Conservation (phyloP, 53 echinoderm and acorn worm genomes). For the Echinarachnius parma region DNA sequence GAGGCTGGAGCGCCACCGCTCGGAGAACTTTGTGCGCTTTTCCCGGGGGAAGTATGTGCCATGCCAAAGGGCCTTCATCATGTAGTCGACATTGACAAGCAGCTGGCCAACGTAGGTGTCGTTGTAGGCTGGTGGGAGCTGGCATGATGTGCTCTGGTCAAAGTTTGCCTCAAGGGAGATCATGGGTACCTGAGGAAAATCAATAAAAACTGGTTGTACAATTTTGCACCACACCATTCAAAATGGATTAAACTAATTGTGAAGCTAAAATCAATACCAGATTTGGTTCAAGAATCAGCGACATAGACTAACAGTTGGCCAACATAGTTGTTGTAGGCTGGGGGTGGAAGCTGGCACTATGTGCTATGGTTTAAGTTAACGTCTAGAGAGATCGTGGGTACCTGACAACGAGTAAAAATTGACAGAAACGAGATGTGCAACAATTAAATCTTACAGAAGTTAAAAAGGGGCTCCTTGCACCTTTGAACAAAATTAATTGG, state of each 20-base stretch:
- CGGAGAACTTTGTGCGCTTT: conserved; percentile 85
- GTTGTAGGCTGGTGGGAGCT: conserved; percentile 85
- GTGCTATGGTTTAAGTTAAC: conserved; percentile 87
- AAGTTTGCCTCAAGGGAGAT: conserved; percentile 77
- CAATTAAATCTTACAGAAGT: neutral
- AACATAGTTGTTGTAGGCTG: conserved; percentile 76
- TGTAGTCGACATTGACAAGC: conserved; percentile 82
- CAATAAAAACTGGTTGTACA: neutral
- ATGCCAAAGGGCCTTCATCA: conserved; percentile 98
- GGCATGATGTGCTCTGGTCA: conserved; percentile 83
- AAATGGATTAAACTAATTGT: no score
- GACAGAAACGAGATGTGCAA: neutral
- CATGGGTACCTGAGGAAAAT: conserved; percentile 43
- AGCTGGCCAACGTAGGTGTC: conserved; percentile 88
- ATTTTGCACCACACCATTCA: neutral
- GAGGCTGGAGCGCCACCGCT: conserved; percentile 92
- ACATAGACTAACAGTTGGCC: conserved; percentile 63
- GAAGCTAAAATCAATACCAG: no score
- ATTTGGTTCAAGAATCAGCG: neutral
- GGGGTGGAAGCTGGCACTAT: conserved; percentile 80
- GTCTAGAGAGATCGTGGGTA: conserved; percentile 69
- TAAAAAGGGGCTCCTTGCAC: no score
- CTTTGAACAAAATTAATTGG: no score
- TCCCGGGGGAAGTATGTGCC: conserved; percentile 89
- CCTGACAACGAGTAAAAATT: conserved; percentile 3